Evolutionary conservation across 2,113 vertebrate genomes (phyloP).

Genomic region (Grammomys dolichurus): DNA sequence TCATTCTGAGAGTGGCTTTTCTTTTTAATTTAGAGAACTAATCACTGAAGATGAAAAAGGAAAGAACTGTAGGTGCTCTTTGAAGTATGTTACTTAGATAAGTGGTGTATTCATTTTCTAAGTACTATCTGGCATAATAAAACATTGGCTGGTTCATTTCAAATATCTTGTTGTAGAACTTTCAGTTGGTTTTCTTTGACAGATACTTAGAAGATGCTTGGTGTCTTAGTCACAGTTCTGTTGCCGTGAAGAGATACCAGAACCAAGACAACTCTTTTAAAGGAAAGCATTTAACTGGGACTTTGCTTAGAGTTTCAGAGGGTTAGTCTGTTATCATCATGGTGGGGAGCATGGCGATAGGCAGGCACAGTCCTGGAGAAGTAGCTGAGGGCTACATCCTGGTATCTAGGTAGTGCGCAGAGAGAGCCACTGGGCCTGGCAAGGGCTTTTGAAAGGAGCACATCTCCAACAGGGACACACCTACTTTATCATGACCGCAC

Average conservation of each 20-base stretch:
- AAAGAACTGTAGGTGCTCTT: background rate
- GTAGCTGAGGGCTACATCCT: background rate
- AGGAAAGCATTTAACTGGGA: background rate
- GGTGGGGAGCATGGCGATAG: background rate
- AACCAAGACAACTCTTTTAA: background rate
- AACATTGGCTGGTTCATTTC: background rate
- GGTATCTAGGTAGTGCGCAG: background rate
- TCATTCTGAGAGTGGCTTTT: background rate
- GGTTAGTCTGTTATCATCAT: background rate
- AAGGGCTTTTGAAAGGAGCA: background rate
- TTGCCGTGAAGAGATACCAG: background rate
- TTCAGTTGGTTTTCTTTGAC: slow-evolving; percentile 8
- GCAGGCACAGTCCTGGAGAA: no score
- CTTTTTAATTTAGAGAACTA: background rate
- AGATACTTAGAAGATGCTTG: background rate
- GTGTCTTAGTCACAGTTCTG: background rate
- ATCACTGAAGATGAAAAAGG: background rate
- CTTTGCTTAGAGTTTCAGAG: background rate
- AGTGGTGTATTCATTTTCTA: background rate
- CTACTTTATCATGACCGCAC: background rate
- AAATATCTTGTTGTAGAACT: background rate
- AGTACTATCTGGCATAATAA: background rate
- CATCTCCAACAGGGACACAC: background rate
- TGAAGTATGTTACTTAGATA: background rate
- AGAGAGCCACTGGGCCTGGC: background rate